Base-by-base conservation (phyloP, 2,888 invertebrate genomes). In the Prosopocoilus inquinatus region DNA sequence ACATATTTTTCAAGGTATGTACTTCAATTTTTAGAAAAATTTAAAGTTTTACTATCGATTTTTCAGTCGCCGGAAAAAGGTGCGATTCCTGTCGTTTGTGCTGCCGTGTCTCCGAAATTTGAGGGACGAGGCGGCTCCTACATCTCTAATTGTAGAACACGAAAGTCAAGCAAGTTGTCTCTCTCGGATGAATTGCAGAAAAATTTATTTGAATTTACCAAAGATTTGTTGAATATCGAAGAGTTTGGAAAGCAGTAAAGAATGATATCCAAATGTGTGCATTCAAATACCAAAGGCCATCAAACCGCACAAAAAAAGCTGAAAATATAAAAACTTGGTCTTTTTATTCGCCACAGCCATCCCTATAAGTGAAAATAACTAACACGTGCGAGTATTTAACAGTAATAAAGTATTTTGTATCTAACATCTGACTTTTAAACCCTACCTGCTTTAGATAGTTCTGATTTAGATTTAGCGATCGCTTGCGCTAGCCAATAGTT, bases 61-160 rank as follows among this genome's bases (percentile, higher is more conserved):
- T 74, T 80, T 58, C 72, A 89, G 86, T 87, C 84, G 1, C 87
- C 93, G 3, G 85, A 84, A 56, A 84, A 89, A 72, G 96, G 96
- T 13, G 91, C 95, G 0, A 82, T 85, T 55, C 84, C 92, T 0
- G 83, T 93, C 47, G 81, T 91, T 5, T 88, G 85, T 76, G 84
- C 91, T 8, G 89, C 91, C 66, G 82, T 94, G 9, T 86, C 89
- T 43, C 83, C 86, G 43, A 80, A 84, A 33, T 76, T 94, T 13
- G 89, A 91, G 72, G 84, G 84, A 2, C 80, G 82, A 67, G 90
- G 92, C 1, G 94, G 94, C n/a, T 78, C 84, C 3, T 95, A 94
- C 70, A 84, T 93, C 33, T 87, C 86, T 69, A 92, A 94, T 71
- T 90, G 92, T 68, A 77, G 80, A 45, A 35, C 12, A 9, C 33